Base-by-base conservation (phyloP, 2,113 vertebrate genomes). In the Perognathus longimembris region DNA sequence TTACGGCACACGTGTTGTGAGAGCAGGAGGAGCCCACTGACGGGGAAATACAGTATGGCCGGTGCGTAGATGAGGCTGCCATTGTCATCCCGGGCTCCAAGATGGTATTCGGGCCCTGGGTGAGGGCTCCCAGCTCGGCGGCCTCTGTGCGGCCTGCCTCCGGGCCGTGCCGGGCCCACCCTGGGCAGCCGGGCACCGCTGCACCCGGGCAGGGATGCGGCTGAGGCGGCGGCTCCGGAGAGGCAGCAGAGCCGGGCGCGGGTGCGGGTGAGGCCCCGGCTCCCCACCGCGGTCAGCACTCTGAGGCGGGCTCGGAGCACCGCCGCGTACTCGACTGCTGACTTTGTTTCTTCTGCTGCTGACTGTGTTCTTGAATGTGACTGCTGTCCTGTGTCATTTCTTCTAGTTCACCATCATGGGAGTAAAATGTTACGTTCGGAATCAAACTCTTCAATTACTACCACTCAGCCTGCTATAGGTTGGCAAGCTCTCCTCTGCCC, bases 371-470 rank as follows among this genome's bases (percentile, higher is more conserved):
- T 98, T 98, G 98, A 98, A 98, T 97, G 98, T 98, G 98, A 98
- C 97, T 97, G 98, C 97, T 99, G 98, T 98, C 98, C 98, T 98
- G 97, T 98, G 98, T 99, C 97, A 98, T 99, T 99, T 99, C 98
- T 99, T 99, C 99, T 98, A 99, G 99, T 99, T 99, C 99, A 99
- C 98, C 99, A 99, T 99, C 99, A 99, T 97, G 99, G 99, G 98
- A 99, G 99, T 99, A 99, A 99, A 99, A 99, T 99, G 99, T 99
- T 99, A 98, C 99, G 99, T 98, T 99, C 99, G 98, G 99, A 99
- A 98, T 99, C 99, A 99, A 99, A 99, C 98, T 99, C 99, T 98
- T 99, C 99, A 98, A 99, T 99, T 99, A 99, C 98, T 98, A 99
- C 98, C 97, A 98, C 99, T 99, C 99, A 99, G 99, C 99, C 99